Conservation (phyloP, 1,140 invertebrate genomes). For the Gryllus bimaculatus region DNA sequence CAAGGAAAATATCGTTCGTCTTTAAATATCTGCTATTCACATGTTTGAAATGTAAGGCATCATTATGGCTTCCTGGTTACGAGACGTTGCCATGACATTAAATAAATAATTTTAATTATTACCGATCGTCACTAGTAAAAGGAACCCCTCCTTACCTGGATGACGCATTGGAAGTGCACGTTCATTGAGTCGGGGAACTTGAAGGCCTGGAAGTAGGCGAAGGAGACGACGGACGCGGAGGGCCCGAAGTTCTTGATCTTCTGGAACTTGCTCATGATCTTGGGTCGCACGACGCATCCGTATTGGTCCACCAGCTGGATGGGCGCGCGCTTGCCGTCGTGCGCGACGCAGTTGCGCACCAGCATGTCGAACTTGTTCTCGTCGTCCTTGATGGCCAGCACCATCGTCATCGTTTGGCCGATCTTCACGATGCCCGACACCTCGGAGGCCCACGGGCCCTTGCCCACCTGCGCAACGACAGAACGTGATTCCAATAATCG, state of each 20-base stretch:
- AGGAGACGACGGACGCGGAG: slow-evolving; percentile 85
- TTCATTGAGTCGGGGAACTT: slow-evolving; percentile 97
- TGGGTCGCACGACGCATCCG: slow-evolving; percentile 83
- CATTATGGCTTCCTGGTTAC: no score
- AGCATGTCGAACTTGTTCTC: slow-evolving; percentile 94
- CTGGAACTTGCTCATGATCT: slow-evolving; percentile 88
- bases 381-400: slow-evolving; percentile 87
- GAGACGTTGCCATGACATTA: no score
- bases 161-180: slow-evolving; percentile 93
- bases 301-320: slow-evolving; percentile 88
- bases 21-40: no score
- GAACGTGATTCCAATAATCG: slow-evolving; percentile 88
- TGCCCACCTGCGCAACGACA: slow-evolving; percentile 60
- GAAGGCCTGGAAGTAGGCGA: slow-evolving; percentile 93
- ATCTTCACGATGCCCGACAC: slow-evolving; percentile 92
- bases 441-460: slow-evolving; percentile 89
- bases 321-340: slow-evolving; percentile 84
- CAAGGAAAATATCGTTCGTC: no score
- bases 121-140: no score
- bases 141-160: slow-evolving; percentile 44
- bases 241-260: slow-evolving; percentile 94
- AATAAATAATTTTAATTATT: no score
- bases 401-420: slow-evolving; percentile 94
- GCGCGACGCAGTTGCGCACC: slow-evolving; percentile 86
- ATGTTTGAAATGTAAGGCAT: no score